These are phyloP conservation scores for Microplitis mediator DNA, from an alignment of 1,140 invertebrate species.

Conservation along the genomic window DNA sequence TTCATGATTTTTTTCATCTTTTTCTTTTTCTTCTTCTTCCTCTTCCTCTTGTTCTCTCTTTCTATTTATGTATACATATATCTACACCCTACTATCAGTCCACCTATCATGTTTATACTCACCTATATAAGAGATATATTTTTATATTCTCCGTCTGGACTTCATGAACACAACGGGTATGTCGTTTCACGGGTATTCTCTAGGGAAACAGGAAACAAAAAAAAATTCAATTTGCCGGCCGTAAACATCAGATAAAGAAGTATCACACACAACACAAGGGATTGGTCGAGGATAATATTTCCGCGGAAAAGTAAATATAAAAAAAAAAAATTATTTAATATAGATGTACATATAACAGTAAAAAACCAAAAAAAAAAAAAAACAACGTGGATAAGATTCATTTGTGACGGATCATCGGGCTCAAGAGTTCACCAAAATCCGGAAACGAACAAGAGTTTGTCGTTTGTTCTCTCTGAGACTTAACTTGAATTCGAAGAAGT, in stretches of 20 bases:
- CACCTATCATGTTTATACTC: slow-evolving; percentile 43
- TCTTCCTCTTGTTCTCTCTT: slow-evolving; percentile 11
- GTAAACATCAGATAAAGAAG: slow-evolving; percentile 27
- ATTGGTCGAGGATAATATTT: slow-evolving; percentile 6
- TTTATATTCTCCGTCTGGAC: slow-evolving; percentile 37
- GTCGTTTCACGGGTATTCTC: neutral
- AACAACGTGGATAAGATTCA: slow-evolving; percentile 5
- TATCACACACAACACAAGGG: neutral
- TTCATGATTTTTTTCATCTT: slow-evolving; percentile 1
- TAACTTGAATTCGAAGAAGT: neutral
- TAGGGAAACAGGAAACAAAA: neutral
- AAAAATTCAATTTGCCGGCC: slow-evolving; percentile 29
- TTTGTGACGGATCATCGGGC: neutral
- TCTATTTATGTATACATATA: no score
- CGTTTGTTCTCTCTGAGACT: neutral
- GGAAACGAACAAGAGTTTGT: slow-evolving; percentile 12
- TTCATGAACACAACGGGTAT: slow-evolving; percentile 8
- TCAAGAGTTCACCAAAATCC: slow-evolving; percentile 1
- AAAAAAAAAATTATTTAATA: neutral
- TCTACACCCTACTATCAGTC: slow-evolving; percentile 24
- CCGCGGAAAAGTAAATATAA: neutral
- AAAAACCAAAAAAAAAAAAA: neutral
- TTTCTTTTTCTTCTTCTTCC: slow-evolving; percentile 15
- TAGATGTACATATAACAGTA: neutral
- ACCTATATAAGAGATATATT: slow-evolving; percentile 34